These are phyloP conservation scores for Telmatochromis brichardi DNA, from an alignment of 2,113 vertebrate species.

Conservation along the genomic window DNA sequence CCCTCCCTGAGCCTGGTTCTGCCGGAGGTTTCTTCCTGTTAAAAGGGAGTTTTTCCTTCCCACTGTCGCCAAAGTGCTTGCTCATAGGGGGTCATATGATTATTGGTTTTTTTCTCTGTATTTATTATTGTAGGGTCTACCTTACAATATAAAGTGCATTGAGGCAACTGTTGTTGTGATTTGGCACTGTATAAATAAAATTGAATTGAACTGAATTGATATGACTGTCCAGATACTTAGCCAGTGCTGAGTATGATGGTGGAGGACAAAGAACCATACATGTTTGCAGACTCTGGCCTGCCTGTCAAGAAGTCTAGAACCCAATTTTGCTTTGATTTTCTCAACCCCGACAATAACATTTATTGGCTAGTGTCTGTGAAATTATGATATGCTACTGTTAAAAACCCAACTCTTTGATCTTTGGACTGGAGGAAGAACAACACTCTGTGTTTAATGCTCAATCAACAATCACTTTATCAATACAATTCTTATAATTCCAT, in stretches of 20 bases:
- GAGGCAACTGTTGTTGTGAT: neutral
- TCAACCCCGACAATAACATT: neutral
- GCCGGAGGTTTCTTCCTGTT: neutral
- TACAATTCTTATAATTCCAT: neutral
- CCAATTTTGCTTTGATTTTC: neutral
- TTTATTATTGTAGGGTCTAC: neutral
- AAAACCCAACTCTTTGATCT: neutral
- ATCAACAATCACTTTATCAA: neutral
- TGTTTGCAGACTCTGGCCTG: neutral
- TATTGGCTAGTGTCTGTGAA: neutral
- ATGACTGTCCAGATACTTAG: neutral
- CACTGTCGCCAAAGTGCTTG: neutral
- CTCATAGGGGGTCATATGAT: neutral
- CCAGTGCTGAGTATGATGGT: neutral
- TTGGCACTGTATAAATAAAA: neutral
- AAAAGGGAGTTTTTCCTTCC: neutral
- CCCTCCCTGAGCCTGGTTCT: neutral
- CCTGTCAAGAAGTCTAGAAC: neutral
- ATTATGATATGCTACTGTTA: neutral
- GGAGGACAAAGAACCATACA: neutral
- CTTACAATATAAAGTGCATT: neutral
- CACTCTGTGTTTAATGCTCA: fast-evolving
- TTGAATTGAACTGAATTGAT: neutral
- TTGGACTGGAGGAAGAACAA: neutral
- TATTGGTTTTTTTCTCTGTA: neutral